These are phyloP conservation scores for Boloria euphrosyne DNA, from an alignment of 2,888 invertebrate genomes.

Conservation along the genomic window DNA sequence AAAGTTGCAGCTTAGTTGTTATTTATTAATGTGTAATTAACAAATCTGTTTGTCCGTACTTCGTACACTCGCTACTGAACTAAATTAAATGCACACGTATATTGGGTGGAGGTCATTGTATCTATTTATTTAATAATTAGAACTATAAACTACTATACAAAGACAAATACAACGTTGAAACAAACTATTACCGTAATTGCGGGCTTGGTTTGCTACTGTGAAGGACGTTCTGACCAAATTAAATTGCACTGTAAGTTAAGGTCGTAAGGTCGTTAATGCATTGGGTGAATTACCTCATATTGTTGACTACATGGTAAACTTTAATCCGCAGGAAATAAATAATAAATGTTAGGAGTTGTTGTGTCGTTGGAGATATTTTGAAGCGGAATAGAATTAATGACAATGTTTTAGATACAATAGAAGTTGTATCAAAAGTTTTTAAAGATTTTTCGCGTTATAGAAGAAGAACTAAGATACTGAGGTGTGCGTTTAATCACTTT, in stretches of 20 bases:
- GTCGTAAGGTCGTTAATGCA: neutral
- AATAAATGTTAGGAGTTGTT: slow-evolving; percentile 23
- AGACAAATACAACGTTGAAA: slow-evolving; percentile 27
- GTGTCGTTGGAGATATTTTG: slow-evolving; percentile 17
- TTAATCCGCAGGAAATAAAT: slow-evolving; percentile 24
- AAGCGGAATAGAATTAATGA: slow-evolving; percentile 11
- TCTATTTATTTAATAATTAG: slow-evolving; percentile 29
- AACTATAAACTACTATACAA: slow-evolving; percentile 29
- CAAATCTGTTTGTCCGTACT: neutral
- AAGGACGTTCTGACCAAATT: neutral
- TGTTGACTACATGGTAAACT: slow-evolving; percentile 7
- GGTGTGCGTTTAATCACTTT: no score
- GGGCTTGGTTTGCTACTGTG: slow-evolving; percentile 15
- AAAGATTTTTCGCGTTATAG: no score
- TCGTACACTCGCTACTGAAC: neutral
- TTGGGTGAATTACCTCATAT: neutral
- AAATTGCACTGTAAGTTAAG: neutral
- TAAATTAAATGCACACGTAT: neutral
- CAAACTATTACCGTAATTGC: slow-evolving; percentile 34
- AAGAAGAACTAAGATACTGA: no score
- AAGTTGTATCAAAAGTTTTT: neutral
- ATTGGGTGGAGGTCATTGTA: slow-evolving; percentile 6
- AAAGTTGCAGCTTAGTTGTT: no score
- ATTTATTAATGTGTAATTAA: no score
- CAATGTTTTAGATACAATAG: neutral